A percentile compares a stretch with the other conserved stretches of the same genome.
Evolutionary conservation across 2,797 vertebrate genomes (phyloP).

Genomic region (Spizella passerina): DNA sequence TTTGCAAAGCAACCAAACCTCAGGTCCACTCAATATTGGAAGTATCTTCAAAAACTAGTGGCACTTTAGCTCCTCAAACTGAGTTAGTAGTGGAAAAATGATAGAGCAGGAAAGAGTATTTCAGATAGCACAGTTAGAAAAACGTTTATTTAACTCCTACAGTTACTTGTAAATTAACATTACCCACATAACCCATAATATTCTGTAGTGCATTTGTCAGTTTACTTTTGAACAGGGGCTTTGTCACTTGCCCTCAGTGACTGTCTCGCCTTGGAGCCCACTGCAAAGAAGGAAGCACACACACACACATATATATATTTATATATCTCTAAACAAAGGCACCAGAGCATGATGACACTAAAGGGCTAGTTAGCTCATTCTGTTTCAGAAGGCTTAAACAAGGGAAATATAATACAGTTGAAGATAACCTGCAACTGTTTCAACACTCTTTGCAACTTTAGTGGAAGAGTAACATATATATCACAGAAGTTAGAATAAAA

Average conservation of each 20-base stretch:
- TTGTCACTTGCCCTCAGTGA: not conserved
- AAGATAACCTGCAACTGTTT: not conserved
- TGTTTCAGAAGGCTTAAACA: not conserved
- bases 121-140: not conserved
- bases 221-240: not conserved
- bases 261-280: too few relatives aligned
- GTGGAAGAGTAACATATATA: not conserved
- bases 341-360: not conserved
- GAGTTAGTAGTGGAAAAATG: not conserved
- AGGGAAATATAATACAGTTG: not conserved
- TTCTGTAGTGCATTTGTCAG: not conserved
- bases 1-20: not conserved
- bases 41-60: not conserved
- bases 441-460: not conserved
- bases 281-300: not conserved
- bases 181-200: not conserved
- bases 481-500: not conserved
- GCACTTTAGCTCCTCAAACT: not conserved
- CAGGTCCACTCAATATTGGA: not conserved
- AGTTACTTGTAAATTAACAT: not conserved
- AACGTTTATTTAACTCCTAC: not conserved
- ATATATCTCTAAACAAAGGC: not conserved
- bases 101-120: not conserved
- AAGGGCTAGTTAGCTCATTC: not conserved
- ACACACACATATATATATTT: accelerated